Evolutionary conservation across 2,888 invertebrate genomes (phyloP).

Genomic region (Elaeidobius kamerunicus): DNA sequence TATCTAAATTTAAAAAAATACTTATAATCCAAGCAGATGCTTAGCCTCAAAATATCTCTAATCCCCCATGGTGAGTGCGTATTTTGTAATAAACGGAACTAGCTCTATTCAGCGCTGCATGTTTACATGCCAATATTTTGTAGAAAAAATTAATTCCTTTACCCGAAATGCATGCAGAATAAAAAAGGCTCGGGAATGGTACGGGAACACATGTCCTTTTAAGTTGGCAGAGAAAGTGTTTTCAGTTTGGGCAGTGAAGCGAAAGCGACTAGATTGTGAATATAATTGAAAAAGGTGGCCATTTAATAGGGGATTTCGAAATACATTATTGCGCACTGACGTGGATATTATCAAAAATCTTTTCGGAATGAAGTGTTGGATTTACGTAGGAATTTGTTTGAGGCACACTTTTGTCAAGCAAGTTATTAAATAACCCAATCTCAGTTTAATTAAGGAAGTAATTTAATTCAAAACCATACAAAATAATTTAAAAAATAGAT

Average conservation of each 20-base stretch:
- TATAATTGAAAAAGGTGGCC: constrained; percentile 50
- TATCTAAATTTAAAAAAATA: not conserved
- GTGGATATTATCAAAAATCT: constrained; percentile 30
- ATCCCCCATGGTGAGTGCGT: constrained; percentile 14
- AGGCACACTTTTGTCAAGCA: constrained; percentile 16
- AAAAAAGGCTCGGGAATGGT: constrained; percentile 17
- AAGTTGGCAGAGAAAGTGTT: constrained; percentile 24
- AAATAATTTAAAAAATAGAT: no score
- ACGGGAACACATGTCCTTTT: constrained; percentile 31
- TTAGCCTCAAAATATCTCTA: constrained; percentile 3
- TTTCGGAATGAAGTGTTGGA: constrained; percentile 11
- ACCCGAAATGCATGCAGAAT: constrained; percentile 22
- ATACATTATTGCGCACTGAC: constrained; percentile 48
- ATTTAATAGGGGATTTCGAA: constrained; percentile 46
- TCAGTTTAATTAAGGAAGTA: no score
- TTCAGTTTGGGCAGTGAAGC: constrained; percentile 33
- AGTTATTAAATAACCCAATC: no score
- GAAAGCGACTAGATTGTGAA: constrained; percentile 49
- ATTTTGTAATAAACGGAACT: constrained; percentile 16
- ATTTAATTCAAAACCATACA: no score
- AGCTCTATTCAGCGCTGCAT: constrained; percentile 19
- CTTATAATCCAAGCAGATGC: not conserved
- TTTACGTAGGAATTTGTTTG: constrained; percentile 2
- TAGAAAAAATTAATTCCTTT: constrained; percentile 27
- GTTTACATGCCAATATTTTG: constrained; percentile 21